Base-by-base conservation (phyloP, 2,888 invertebrate genomes). In the Pterobdella sp. region DNA sequence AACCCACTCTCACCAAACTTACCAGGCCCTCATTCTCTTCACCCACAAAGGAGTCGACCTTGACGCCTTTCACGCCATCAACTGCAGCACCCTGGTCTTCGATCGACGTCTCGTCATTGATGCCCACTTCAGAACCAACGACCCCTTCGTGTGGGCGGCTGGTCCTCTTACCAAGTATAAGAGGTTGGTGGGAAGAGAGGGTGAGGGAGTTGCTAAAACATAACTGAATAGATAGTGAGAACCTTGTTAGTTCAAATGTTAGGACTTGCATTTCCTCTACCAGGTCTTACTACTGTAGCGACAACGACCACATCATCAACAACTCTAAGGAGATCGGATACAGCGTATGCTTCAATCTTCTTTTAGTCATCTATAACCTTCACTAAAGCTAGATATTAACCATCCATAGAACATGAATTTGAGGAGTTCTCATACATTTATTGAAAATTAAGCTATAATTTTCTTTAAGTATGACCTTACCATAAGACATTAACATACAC, bases 31-130 rank as follows among this genome's bases (percentile, higher is more conserved):
- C 10, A 7, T 73, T 22, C 7, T 36, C 31, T 73, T 31, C 73
- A 65, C 37, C 67, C 34, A 73, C 56, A 67, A 68, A 29, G 60
- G 60, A 2, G 68, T 73, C 18, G 73, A 73, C 36, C 42, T 35
- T 29, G 56, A 68, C 32, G 73, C 73, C 35, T 73, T 73, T 68
- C 52, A 66, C 74, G 77, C 77, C 26, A 74, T 78, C 63, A 84
- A 84, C 77, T 81, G 84, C 77, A 80, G 83, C 14, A 83, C 82
- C 75, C 78, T 84, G 67, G 84, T 84, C 34, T 84, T 80, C 78
- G 84, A 84, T 76, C 82, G 83, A 1, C 80, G 80, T 68, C 79
- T 84, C 65, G 84, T 84, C 49, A 82, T 84, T 72, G 84, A 84
- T 77, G 80, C 82, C 2, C 79, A 78, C 35, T 84, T 84, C 79